A percentile compares a stretch with the other conserved stretches of the same genome.
These are phyloP conservation scores for Salvelinus sp. DNA, from an alignment of 2,113 vertebrate genomes.

Conservation along the genomic window DNA sequence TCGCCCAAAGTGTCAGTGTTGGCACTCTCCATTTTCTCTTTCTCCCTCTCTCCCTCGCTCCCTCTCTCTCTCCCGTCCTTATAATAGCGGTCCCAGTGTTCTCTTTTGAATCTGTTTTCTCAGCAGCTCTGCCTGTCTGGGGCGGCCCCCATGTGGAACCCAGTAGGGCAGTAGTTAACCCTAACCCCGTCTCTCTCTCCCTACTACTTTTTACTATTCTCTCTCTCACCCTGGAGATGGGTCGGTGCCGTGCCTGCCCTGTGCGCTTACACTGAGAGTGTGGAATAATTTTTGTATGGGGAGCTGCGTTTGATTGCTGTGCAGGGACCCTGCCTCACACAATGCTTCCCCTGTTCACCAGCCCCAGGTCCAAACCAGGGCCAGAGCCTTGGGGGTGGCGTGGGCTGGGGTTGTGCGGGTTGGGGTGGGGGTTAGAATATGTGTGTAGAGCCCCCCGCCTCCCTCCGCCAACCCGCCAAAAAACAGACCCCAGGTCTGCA, in stretches of 20 bases:
- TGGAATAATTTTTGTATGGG: slow-evolving; percentile 77
- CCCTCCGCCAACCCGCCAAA: slow-evolving; percentile 46
- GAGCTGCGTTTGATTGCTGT: slow-evolving; percentile 78
- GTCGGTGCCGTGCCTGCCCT: slow-evolving; percentile 40
- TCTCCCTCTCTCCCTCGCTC: slow-evolving; percentile 11
- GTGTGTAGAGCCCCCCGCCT: slow-evolving; percentile 48
- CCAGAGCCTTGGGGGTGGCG: slow-evolving; percentile 70
- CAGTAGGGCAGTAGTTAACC: slow-evolving; percentile 69
- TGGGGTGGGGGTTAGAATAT: slow-evolving; percentile 68
- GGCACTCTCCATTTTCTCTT: slow-evolving; percentile 13
- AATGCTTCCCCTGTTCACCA: slow-evolving; percentile 80
- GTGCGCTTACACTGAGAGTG: slow-evolving; percentile 57
- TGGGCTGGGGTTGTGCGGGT: slow-evolving; percentile 44
- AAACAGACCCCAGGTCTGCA: slow-evolving; percentile 25
- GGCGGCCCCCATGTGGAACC: slow-evolving; percentile 70
- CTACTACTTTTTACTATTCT: slow-evolving; percentile 23
- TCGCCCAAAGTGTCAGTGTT: slow-evolving; percentile 54
- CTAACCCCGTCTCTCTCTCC: slow-evolving; percentile 11
- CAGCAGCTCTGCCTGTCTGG: slow-evolving; percentile 66
- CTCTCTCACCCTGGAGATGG: slow-evolving; percentile 28
- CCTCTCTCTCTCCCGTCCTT: slow-evolving; percentile 7
- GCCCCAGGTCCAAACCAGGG: slow-evolving; percentile 62
- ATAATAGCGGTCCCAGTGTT: slow-evolving; percentile 35
- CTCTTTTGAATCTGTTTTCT: slow-evolving; percentile 69
- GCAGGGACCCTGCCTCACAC: slow-evolving; percentile 73